These are phyloP conservation scores for Dryocosmus kuriphilus DNA, from an alignment of 2,888 invertebrate species.

Conservation along the genomic window DNA sequence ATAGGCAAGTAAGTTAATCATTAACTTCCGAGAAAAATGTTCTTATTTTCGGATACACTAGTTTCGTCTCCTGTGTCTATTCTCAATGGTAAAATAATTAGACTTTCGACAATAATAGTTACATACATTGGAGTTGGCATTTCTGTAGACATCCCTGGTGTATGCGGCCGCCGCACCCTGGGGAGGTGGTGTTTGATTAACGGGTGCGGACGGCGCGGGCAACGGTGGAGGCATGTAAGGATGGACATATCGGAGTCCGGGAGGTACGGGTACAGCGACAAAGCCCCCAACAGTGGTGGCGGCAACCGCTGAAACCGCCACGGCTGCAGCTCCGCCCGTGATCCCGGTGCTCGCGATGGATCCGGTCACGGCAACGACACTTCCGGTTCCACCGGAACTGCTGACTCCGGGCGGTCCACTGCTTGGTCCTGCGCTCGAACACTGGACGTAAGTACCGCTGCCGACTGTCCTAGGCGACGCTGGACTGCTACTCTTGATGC, in stretches of 20 bases:
- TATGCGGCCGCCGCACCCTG: conserved; percentile 75
- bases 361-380: conserved; percentile 47
- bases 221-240: conserved; percentile 74
- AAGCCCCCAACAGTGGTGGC: conserved; percentile 64
- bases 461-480: conserved; percentile 73
- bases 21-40: no score
- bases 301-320: conserved; percentile 56
- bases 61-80: no score
- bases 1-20: no score
- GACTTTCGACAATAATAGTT: conserved; percentile 42
- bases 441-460: conserved; percentile 68
- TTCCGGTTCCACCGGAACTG: conserved; percentile 47
- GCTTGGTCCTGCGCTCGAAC: conserved; percentile 56
- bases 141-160: conserved; percentile 73
- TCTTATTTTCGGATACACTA: no score
- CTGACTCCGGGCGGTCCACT: conserved; percentile 45
- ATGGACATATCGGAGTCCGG: conserved; percentile 74
- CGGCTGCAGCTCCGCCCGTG: conserved; percentile 53
- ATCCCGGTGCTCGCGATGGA: conserved; percentile 51
- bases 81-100: no score
- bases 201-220: conserved; percentile 72
- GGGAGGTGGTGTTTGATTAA: conserved; percentile 77
- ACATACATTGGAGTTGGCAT: conserved; percentile 73
- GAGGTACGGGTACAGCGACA: conserved; percentile 78
- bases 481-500: conserved; percentile 75